Conservation (phyloP, 2,797 vertebrate genomes). For the Melanotaenia boesemani region DNA sequence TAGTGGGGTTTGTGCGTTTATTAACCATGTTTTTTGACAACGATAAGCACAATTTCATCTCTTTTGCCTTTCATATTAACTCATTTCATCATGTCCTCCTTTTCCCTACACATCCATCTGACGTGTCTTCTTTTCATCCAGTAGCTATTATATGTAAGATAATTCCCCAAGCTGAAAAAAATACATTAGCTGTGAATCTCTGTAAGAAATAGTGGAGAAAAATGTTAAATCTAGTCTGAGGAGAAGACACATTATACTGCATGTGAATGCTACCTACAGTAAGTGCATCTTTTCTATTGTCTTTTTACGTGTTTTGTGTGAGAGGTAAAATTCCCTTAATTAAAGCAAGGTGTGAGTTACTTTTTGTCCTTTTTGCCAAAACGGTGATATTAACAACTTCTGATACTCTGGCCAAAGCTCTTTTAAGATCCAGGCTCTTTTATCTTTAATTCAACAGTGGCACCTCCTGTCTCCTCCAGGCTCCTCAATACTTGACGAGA, state of each 20-base stretch:
- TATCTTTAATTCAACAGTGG: constrained; percentile 72
- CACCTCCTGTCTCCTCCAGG: constrained; percentile 40
- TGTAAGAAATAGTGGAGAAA: constrained; percentile 83
- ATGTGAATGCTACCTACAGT: constrained; percentile 91
- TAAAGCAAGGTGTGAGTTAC: constrained; percentile 87
- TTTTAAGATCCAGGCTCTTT: constrained; percentile 74
- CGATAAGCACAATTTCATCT: constrained; percentile 79
- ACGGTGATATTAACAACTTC: constrained; percentile 83
- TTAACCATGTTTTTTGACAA: constrained; percentile 41
- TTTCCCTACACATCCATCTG: constrained; percentile 44
- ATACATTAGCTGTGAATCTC: constrained; percentile 85
- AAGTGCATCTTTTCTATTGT: constrained; percentile 87
- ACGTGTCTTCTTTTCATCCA: constrained; percentile 58
- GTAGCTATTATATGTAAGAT: constrained; percentile 78
- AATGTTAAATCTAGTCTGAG: constrained; percentile 77
- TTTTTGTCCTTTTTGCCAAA: constrained; percentile 85
- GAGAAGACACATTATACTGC: constrained; percentile 87
- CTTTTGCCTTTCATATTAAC: constrained; percentile 55
- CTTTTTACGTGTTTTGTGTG: constrained; percentile 92
- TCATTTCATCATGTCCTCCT: constrained; percentile 42
- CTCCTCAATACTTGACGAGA: constrained; percentile 63
- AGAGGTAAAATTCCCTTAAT: constrained; percentile 87
- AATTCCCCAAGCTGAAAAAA: constrained; percentile 70
- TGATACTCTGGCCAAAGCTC: constrained; percentile 80
- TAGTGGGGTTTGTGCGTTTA: constrained; percentile 44